Conservation (phyloP, 2,888 invertebrate genomes). For the Stomorhina lunata region DNA sequence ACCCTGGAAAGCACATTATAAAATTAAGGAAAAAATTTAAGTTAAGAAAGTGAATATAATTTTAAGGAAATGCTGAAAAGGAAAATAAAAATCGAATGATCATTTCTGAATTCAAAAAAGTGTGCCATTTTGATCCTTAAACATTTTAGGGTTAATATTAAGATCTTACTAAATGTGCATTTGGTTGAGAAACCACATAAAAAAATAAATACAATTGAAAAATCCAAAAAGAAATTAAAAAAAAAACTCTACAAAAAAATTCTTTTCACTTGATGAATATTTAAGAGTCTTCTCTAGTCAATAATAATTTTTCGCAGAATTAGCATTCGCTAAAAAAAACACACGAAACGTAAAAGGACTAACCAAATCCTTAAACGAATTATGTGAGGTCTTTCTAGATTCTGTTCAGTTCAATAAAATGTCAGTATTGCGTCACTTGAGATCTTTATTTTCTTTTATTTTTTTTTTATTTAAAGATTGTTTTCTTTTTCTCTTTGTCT, state of each 20-base stretch:
- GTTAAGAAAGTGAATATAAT: too few species aligned
- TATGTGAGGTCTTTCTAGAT: conserved; percentile 48
- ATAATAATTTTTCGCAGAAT: conserved; percentile 38
- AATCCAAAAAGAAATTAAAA: neutral
- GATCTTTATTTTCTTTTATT: conserved; percentile 39
- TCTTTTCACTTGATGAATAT: conserved; percentile 36
- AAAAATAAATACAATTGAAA: conserved; percentile 25
- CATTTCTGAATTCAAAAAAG: neutral
- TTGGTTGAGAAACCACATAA: conserved; percentile 48
- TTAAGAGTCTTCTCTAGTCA: conserved; percentile 22
- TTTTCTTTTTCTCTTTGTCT: conserved; percentile 35
- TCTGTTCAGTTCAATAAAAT: conserved; percentile 21
- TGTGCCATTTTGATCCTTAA: neutral
- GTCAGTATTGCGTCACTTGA: conserved; percentile 48
- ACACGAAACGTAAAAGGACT: neutral
- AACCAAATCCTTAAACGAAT: neutral
- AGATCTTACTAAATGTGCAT: conserved; percentile 20
- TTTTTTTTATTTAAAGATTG: conserved; percentile 14
- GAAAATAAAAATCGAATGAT: too few species aligned
- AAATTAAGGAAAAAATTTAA: too few species aligned
- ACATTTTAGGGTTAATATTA: conserved; percentile 28
- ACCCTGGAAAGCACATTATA: conserved; percentile 17
- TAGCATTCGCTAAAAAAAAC: conserved; percentile 39
- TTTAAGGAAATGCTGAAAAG: too few species aligned
- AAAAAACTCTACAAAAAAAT: neutral